These are phyloP conservation scores for Onthophagus sagittarius DNA, from an alignment of 2,888 invertebrate genomes.

Conservation along the genomic window DNA sequence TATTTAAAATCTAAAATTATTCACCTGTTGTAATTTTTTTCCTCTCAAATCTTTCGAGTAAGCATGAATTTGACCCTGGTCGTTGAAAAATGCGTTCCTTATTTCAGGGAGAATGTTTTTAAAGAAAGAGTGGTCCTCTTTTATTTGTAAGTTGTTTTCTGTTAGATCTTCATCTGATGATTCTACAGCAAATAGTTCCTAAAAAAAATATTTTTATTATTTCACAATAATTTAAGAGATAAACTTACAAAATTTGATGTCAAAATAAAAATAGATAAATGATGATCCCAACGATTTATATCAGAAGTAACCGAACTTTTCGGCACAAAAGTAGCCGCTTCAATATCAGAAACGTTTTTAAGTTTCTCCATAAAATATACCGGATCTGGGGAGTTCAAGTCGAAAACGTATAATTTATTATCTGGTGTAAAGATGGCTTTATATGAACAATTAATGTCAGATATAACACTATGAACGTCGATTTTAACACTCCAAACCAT, in stretches of 20 bases:
- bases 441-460: slow-evolving; percentile 61
- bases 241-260: slow-evolving; percentile 55
- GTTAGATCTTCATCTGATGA: slow-evolving; percentile 28
- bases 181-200: slow-evolving; percentile 43
- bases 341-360: slow-evolving; percentile 44
- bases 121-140: slow-evolving; percentile 34
- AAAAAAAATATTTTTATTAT: slow-evolving; percentile 24
- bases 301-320: slow-evolving; percentile 49
- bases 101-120: slow-evolving; percentile 34
- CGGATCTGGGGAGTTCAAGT: slow-evolving; percentile 54
- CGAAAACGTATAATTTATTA: slow-evolving; percentile 63
- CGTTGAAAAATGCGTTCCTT: slow-evolving; percentile 20
- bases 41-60: slow-evolving; percentile 34
- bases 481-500: slow-evolving; percentile 65
- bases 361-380: slow-evolving; percentile 53
- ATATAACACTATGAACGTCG: slow-evolving; percentile 49
- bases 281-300: slow-evolving; percentile 55
- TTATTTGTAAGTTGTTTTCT: slow-evolving; percentile 25
- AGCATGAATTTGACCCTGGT: slow-evolving; percentile 28
- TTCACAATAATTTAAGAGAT: slow-evolving; percentile 15
- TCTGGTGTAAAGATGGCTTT: slow-evolving; percentile 65
- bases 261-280: slow-evolving; percentile 60
- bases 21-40: slow-evolving; percentile 37
- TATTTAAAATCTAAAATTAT: not conserved
- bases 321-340: slow-evolving; percentile 58